Base-by-base conservation (phyloP, 2,113 vertebrate species). In the Heterotis niloticus region DNA sequence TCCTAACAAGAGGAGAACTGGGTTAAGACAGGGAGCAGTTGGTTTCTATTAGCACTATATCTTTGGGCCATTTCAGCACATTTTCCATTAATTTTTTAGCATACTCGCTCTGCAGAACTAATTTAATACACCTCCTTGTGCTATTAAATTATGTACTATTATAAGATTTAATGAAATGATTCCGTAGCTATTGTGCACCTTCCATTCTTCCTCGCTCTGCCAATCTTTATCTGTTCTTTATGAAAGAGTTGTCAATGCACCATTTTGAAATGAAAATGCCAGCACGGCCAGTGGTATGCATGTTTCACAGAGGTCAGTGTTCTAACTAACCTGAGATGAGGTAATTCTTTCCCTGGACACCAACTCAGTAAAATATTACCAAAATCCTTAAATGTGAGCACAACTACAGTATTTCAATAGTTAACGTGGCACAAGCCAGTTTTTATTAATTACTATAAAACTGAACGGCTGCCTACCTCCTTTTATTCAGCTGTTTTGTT, bases 81-180 rank as follows among this genome's bases (percentile, higher is more conserved):
- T 69, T 64, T 56, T 64, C 64, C 59, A 79, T 82, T 82, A 77
- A 83, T 83, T 78, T 79, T 75, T 72, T 56, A 80, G 65, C 74
- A 20, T 62, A 75, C 74, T 54, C n/a, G 18, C 64, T 5, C 65
- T 81, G 72, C 65, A 60, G 69, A 60, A 69, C 72, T 78, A 74
- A 80, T 83, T 64, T 64, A 77, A 82, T 77, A 65, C 79, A 62
- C 73, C 79, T 77, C 75, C 62, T 70, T 79, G 66, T 79, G 14
- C 69, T 71, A 60, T 75, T 82, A 62, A 78, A 76, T 81, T 78
- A 71, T 65, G 54, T 68, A 23, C 78, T 79, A 79, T 70, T 81
- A 34, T 65, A 54, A 11, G 52, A 75, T 75, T 52, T 70, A 67
- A 71, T 78, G 73, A 79, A 78, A 75, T 34, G 44, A 4, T 44